These are phyloP conservation scores for Acomys russatus DNA, from an alignment of 2,797 vertebrate species.

Conservation along the genomic window DNA sequence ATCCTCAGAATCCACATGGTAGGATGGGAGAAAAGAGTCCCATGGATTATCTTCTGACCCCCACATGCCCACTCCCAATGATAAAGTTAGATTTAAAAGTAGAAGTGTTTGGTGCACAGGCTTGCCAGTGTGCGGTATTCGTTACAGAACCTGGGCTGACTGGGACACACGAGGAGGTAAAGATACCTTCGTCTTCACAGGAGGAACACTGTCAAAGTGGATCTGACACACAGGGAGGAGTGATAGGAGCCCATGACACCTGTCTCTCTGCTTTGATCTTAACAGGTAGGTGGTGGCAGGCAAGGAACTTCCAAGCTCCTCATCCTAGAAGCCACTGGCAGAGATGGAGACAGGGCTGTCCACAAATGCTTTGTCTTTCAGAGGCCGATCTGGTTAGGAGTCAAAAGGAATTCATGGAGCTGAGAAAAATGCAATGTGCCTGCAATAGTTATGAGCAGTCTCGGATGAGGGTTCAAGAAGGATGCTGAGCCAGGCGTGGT, in stretches of 20 bases:
- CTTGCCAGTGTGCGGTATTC: neutral
- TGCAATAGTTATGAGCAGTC: neutral
- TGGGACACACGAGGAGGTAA: neutral
- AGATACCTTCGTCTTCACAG: too few species aligned
- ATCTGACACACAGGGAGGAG: too few species aligned
- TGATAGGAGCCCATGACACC: too few species aligned
- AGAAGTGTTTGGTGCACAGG: neutral
- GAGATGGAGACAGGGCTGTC: neutral
- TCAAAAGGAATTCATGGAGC: neutral
- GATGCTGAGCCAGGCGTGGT: neutral
- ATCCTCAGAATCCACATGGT: neutral
- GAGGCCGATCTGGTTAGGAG: slow-evolving; percentile 5
- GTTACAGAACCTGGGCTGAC: neutral
- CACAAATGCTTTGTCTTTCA: neutral
- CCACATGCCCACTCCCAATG: neutral
- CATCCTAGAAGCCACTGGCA: neutral
- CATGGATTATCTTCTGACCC: neutral
- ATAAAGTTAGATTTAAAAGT: neutral
- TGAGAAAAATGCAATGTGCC: slow-evolving; percentile 55
- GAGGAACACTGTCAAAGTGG: neutral
- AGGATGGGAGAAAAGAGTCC: neutral
- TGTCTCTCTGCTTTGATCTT: neutral
- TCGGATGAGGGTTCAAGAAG: neutral
- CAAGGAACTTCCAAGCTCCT: neutral
- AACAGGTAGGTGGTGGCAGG: neutral